phyloP scores from a whole-genome alignment of 2,888 invertebrate species.

The Clanis bilineata region DNA sequence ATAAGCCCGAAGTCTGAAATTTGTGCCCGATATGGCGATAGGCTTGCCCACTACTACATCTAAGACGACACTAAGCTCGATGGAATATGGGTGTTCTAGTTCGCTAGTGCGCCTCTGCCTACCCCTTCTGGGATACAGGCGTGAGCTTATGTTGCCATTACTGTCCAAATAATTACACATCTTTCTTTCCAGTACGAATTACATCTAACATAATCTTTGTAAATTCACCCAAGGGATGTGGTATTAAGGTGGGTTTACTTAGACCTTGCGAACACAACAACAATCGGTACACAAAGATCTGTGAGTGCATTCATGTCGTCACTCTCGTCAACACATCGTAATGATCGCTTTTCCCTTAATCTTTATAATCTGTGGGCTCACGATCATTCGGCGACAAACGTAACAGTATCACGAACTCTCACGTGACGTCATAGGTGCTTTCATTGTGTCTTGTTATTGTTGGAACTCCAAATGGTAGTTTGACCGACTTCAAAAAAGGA shows the following conservation, averaged over 20 bases:
- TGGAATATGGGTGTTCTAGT: too few species aligned
- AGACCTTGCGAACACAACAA: slow-evolving; percentile 1
- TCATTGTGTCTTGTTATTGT: neutral
- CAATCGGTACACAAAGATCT: neutral
- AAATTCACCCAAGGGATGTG: neutral
- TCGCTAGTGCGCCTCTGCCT: too few species aligned
- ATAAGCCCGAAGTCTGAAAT: too few species aligned
- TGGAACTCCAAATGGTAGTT: too few species aligned
- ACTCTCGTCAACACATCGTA: neutral
- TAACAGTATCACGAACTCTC: neutral
- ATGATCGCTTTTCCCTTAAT: neutral
- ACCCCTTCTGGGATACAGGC: too few species aligned
- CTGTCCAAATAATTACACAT: too few species aligned
- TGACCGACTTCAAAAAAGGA: too few species aligned
- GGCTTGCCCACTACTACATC: too few species aligned
- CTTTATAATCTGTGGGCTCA: neutral
- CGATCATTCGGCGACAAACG: neutral
- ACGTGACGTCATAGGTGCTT: neutral
- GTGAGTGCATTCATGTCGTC: neutral
- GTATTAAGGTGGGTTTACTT: neutral
- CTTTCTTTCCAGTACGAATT: too few species aligned
- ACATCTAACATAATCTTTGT: neutral
- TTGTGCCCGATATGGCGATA: too few species aligned
- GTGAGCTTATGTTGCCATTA: too few species aligned
- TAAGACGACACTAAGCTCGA: too few species aligned